These are phyloP conservation scores for Drosophila ogumai DNA, from an alignment of 1,140 invertebrate species.

Conservation along the genomic window DNA sequence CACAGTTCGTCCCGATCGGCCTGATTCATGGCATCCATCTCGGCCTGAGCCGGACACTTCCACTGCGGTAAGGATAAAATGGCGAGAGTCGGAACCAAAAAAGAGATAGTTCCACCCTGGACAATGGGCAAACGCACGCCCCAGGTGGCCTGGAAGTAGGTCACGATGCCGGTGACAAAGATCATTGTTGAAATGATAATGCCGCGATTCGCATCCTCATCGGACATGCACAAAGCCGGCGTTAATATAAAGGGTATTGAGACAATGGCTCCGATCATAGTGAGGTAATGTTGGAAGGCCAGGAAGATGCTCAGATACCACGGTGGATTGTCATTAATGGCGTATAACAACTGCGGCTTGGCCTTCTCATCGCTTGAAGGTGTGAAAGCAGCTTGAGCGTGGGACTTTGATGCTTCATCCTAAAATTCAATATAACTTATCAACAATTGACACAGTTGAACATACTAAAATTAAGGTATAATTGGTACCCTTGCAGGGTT, in stretches of 20 bases:
- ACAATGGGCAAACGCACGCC: constrained; percentile 89
- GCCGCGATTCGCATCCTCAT: constrained; percentile 91
- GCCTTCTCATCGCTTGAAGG: constrained; percentile 36
- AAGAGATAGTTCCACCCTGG: constrained; percentile 94
- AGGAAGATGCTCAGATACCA: constrained; percentile 94
- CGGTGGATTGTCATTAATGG: constrained; percentile 92
- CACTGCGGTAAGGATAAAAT: constrained; percentile 91
- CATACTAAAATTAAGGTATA: too few species aligned
- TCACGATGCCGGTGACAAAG: constrained; percentile 94
- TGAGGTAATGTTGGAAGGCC: constrained; percentile 94
- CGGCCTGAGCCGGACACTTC: constrained; percentile 89
- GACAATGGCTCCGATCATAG: constrained; percentile 94
- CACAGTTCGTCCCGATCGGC: constrained; percentile 89
- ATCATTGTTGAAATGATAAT: constrained; percentile 95
- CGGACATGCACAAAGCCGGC: constrained; percentile 92
- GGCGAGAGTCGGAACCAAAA: constrained; percentile 93
- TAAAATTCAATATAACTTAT: constrained; percentile 21
- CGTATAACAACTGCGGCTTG: constrained; percentile 86
- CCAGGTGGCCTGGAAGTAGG: constrained; percentile 92
- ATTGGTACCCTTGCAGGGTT: too few species aligned
- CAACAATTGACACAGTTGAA: too few species aligned
- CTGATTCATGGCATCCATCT: constrained; percentile 86
- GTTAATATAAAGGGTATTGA: constrained; percentile 93
- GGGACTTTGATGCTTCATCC: constrained; percentile 37
- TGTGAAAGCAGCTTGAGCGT: neutral